Evolutionary conservation across 2,113 vertebrate genomes (phyloP), one percentile per base, ranked within the genome.

Genomic region (Saguinus imperator): DNA sequence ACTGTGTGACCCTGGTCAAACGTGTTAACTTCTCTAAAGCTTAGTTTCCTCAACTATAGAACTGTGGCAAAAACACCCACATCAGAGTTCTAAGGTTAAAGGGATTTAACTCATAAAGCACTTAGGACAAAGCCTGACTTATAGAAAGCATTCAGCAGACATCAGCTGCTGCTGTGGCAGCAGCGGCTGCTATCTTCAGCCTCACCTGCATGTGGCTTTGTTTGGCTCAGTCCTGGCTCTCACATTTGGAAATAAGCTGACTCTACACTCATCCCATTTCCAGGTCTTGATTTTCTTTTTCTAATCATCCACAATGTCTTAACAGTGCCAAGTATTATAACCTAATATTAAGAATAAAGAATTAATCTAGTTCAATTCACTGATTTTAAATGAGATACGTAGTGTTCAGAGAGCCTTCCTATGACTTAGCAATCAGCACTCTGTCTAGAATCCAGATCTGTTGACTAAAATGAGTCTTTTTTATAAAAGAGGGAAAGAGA

Each of bases 341-440:
- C 8, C 29, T 70, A 91, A 81, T 14, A 70, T 25, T 58, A 87
- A 43, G 32, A 94, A 88, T 89, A 93, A 96, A 88, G 16, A 86
- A 87, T n/a, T 77, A 82, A 86, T 64, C 25, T 58, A 88, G 45
- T 55, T 64, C 21, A 83, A 55, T 16, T 84, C 25, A 37, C 12
- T 66, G 70, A 21, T n/a, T 90, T 83, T 80, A 94, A 92, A 73
- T 77, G 23, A 88, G 43, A 25, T 66, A 64, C 80, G 16, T 25
- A 40, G 11, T 83, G 21, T 9, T 77, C 43, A 91, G 43, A 40
- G 40, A 88, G 55, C 45, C 61, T 83, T 73, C 66, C 55, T 79
- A 18, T 45, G 80, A 95, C 43, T 94, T 57, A 89, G 40, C 29
- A 92, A 87, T 37, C 8, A 82, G 25, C 5, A 76, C 6, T n/a